phyloP scores from a whole-genome alignment of 92 coral and sea anemone species.

The Phenganax marumi region DNA sequence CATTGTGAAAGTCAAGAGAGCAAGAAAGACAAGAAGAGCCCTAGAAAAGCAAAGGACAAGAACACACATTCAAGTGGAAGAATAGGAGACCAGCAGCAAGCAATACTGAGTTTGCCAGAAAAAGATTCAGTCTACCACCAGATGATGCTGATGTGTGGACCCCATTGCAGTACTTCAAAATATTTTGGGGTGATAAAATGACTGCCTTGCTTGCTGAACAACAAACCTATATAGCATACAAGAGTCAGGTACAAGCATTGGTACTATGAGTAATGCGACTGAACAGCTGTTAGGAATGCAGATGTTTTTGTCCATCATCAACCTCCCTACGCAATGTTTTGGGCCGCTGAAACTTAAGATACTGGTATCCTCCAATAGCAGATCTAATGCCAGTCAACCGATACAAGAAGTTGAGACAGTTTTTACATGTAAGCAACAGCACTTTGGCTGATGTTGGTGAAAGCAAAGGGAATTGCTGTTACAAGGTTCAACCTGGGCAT shows the following conservation, averaged over 20 bases:
- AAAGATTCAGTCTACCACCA: slow-evolving; percentile 39
- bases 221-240: slow-evolving; percentile 20
- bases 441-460: not conserved
- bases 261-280: slow-evolving; percentile 26
- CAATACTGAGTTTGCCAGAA: slow-evolving; percentile 10
- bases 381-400: slow-evolving; percentile 40
- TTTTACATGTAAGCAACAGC: slow-evolving; percentile 41
- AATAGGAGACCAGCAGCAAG: slow-evolving; percentile 5
- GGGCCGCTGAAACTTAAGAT: slow-evolving; percentile 41
- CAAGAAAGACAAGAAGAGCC: slow-evolving; percentile 20
- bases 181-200: slow-evolving; percentile 31
- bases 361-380: slow-evolving; percentile 15
- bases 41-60: slow-evolving; percentile 13
- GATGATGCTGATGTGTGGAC: slow-evolving; percentile 31
- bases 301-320: slow-evolving; percentile 41
- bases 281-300: slow-evolving; percentile 40
- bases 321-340: slow-evolving; percentile 32
- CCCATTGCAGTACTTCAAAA: slow-evolving; percentile 32
- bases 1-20: slow-evolving; percentile 10
- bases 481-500: slow-evolving; percentile 38
- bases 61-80: slow-evolving; percentile 12
- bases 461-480: slow-evolving; percentile 15
- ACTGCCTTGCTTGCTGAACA: slow-evolving; percentile 36
- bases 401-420: slow-evolving; percentile 43
- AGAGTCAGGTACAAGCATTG: slow-evolving; percentile 41